Percentiles rank a stretch among this genome's conserved stretches.
These are phyloP conservation scores for Cryptotermes secundus DNA, from an alignment of 1,140 invertebrate genomes.

Conservation along the genomic window DNA sequence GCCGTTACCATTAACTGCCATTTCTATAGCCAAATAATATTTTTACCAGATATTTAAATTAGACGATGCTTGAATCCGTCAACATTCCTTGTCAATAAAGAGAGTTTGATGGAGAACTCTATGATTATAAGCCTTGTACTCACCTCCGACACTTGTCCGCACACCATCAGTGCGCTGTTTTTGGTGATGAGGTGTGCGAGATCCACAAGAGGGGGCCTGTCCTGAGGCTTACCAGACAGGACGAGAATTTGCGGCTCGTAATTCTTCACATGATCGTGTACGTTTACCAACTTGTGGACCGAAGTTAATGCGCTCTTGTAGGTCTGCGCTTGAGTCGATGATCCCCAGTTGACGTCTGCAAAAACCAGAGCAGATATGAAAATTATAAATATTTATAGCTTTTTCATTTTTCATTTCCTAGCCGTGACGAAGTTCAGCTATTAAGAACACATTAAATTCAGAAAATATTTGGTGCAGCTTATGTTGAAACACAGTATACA, in stretches of 20 bases:
- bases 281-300: slow-evolving; percentile 76
- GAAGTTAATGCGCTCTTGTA: slow-evolving; percentile 88
- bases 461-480: no score
- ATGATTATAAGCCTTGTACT: slow-evolving; percentile 34
- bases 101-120: no score
- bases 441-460: no score
- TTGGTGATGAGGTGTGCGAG: slow-evolving; percentile 90
- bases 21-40: no score
- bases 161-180: slow-evolving; percentile 86
- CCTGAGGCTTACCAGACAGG: slow-evolving; percentile 76
- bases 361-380: slow-evolving; percentile 25
- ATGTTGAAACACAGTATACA: no score
- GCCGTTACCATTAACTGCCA: no score
- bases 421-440: no score
- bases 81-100: no score
- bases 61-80: no score
- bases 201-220: slow-evolving; percentile 83
- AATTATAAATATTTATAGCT: no score
- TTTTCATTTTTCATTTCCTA: no score
- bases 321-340: slow-evolving; percentile 92
- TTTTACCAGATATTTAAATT: no score
- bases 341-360: slow-evolving; percentile 96
- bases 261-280: slow-evolving; percentile 95
- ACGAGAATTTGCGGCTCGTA: slow-evolving; percentile 90
- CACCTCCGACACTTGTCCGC: slow-evolving; percentile 83